Evolutionary conservation across 2,888 invertebrate genomes (phyloP), one percentile per base, ranked within the genome.

Genomic region (Leucania comma): DNA sequence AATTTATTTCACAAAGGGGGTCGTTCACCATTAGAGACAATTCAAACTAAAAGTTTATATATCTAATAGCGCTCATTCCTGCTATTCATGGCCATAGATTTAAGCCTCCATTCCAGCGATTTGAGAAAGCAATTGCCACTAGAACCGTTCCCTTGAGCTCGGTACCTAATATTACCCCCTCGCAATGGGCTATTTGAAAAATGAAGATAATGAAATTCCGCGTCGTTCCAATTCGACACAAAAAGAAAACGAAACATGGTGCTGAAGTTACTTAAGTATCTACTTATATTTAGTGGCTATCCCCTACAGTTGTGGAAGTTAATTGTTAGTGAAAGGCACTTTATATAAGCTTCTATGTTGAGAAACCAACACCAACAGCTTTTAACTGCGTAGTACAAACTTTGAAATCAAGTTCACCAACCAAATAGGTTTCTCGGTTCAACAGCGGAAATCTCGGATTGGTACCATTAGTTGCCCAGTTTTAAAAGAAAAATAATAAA

Each of bases 191-290:
- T 68, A 59, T 65, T 81, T 75, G 51, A 71, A 82, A 82, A 81
- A 82, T 81, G 66, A 71, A 70, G 64, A 75, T 75, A 73, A 70
- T 69, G 67, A 82, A 75, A 80, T 72, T 82, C 70, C 58, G 67
- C 58, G 64, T 64, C 63, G 67, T 75, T 71, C 66, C 58, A 51
- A 78, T 76, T 76, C 53, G 38, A 53, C 38, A 65, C 64, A 35
- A 50, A 61, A 72, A 65, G 58, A 71, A 79, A 78, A 46, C 64
- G 58, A 64, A 72, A 70, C 66, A 68, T 68, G 22, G 42, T 53
- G 35, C 51, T 57, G n/a, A 29, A 61, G 22, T 51, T 26, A 35
- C 22, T n/a, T 56, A 56, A n/a, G 32, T 57, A 50, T 3, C 17
- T 50, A 57, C 26, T 26, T 58, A 65, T 56, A 54, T 50, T 50